Evolutionary conservation across 2,113 vertebrate species (phyloP), one percentile per base, ranked within the genome.

Genomic region (Nothobranchius furzeri): DNA sequence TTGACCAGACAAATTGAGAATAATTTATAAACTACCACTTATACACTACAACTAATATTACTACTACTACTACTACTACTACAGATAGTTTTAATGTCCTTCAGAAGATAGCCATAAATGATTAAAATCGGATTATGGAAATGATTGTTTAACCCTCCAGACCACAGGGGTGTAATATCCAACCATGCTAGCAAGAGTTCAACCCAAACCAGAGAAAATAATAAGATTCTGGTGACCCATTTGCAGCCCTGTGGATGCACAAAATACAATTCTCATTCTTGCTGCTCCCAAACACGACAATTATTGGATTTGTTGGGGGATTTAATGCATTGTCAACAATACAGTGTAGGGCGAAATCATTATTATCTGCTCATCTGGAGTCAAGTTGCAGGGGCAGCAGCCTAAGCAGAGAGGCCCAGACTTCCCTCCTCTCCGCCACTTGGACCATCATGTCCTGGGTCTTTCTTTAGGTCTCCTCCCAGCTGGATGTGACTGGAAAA

Each of bases 111-210:
- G 9, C 13, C 11, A 9, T 53, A 52, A 24, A 51, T 49, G 67
- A 58, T 60, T 60, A 47, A 55, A 59, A 14, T 72, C 46, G 56
- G 60, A 64, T 64, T 37, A 78, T 71, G n/a, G 58, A 81, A 73
- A 74, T 76, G n/a, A 74, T 81, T 71, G 70, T 80, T 70, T 63
- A 37, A 74, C 54, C 45, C 68, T 70, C 70, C 73, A 83, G 70
- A 77, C 73, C 42, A 68, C 75, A 64, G 17, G 52, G 49, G 4
- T 30, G 4, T 30, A 30, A 30, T 77, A 67, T 68, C 55, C 17
- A 3, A 13, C 54, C 66, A 36, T 65, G 60, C 64, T 56, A 50
- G 59, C 60, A 61, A 64, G 43, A 59, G 6, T 60, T 25, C 40
- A 51, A 45, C 25, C 49, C 14, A 42, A 60, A 56, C 37, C 60